These are phyloP conservation scores for Bagarius yarrelli DNA, from an alignment of 2,113 vertebrate species.

Conservation along the genomic window DNA sequence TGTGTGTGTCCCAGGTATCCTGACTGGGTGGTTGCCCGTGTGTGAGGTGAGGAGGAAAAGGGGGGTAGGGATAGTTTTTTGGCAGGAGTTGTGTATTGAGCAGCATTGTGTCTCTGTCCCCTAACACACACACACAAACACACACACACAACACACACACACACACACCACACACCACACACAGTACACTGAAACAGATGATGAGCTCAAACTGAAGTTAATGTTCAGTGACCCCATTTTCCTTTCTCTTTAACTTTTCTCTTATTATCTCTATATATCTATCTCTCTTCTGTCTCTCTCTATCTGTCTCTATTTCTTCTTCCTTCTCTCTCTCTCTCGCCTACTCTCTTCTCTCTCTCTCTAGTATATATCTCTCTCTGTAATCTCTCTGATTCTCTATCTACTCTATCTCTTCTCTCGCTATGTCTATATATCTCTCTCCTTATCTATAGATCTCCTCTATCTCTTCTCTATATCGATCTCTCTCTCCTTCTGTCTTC, in stretches of 20 bases:
- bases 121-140: slow-evolving; percentile 8
- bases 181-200: slow-evolving; percentile 57
- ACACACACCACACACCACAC: slow-evolving; percentile 7
- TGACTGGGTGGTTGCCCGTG: slow-evolving; percentile 39
- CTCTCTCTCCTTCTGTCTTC: slow-evolving; percentile 2
- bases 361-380: no score
- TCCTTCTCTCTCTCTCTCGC: slow-evolving; percentile 42
- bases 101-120: slow-evolving; percentile 29
- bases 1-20: slow-evolving; percentile 42
- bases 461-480: slow-evolving; percentile 49
- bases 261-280: not conserved
- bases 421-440: no score
- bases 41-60: slow-evolving; percentile 28
- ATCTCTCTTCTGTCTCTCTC: slow-evolving; percentile 15
- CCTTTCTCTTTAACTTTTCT: slow-evolving; percentile 15
- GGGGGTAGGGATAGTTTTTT: slow-evolving; percentile 18
- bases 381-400: no score
- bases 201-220: slow-evolving; percentile 42
- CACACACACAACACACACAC: slow-evolving; percentile 21
- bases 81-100: slow-evolving; percentile 36
- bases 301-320: slow-evolving; percentile 5
- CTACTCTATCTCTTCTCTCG: no score
- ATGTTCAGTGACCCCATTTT: slow-evolving; percentile 20
- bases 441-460: no score
- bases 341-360: slow-evolving; percentile 49